Base-by-base conservation (phyloP, 2,888 invertebrate species). In the Gerris lacustris region DNA sequence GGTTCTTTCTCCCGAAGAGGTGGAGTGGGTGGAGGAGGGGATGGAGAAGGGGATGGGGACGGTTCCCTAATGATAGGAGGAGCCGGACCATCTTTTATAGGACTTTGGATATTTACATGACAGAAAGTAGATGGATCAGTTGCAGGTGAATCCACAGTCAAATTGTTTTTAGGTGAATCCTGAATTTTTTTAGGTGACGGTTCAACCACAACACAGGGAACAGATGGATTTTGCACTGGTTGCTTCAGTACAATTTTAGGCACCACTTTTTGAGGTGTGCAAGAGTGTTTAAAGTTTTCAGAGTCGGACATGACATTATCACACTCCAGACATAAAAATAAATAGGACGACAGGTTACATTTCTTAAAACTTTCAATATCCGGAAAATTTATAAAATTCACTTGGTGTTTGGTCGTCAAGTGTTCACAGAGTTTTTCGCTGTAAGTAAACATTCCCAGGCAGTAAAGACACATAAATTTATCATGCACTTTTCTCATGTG, bases 401-500 rank as follows among this genome's bases (percentile, higher is more conserved):
- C 85, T 81, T 88, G 88, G 79, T 94, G 93, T 80, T 90, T 90
- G 74, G 87, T 87, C 73, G 86, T 85, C 74, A 93, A 82, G 82
- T 94, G 93, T 76, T 88, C 83, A 66, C 90, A 88, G 63, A 94
- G 81, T 77, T 90, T 89, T 77, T 91, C 91, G 7, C 91, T 88
- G 77, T 87, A 87, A 47, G 88, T 87, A 82, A 92, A 92, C 85
- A 92, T 88, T 68, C 90, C 90, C 74, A 92, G 83, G 79, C 93
- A 93, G 81, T 89, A 91, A 69, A 93, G 82, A 79, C 93, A 94
- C 76, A 92, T 89, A 78, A 88, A 90, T 70, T 91, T 85, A 76
- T 88, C 87, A 79, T 94, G 93, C 72, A 88, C 86, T 78, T 92
- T 91, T 70, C 89, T 84, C 87, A 92, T 92, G 77, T 93, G 93